These are phyloP conservation scores for Liasis olivaceus DNA, from an alignment of 2,797 vertebrate genomes.

Conservation along the genomic window DNA sequence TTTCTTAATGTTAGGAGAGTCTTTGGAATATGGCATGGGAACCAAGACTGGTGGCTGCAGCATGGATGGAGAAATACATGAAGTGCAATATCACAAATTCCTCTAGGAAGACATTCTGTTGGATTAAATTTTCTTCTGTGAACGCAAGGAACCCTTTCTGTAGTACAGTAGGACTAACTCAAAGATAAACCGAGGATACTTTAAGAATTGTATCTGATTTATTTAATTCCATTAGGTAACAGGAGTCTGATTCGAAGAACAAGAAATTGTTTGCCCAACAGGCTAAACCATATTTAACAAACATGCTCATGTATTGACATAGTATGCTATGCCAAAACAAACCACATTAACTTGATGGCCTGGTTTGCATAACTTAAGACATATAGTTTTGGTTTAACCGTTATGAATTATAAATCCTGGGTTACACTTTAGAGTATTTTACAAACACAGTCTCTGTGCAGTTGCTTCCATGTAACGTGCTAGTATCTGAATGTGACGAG, in stretches of 20 bases:
- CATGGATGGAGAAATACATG: background rate
- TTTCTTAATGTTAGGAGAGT: background rate
- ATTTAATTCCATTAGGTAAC: background rate
- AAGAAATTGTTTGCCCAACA: background rate
- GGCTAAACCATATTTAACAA: background rate
- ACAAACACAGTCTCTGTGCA: background rate
- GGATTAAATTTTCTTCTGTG: background rate
- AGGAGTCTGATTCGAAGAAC: background rate
- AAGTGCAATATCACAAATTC: background rate
- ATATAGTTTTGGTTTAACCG: background rate
- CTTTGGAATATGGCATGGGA: background rate
- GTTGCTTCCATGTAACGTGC: background rate
- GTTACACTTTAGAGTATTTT: background rate
- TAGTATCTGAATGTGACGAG: background rate
- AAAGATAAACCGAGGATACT: background rate
- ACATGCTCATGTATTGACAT: background rate
- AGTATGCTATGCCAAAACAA: background rate
- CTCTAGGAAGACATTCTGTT: background rate
- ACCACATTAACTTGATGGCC: background rate
- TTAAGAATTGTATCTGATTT: background rate
- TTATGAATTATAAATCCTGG: background rate
- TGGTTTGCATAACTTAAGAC: background rate
- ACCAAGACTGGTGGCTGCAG: background rate
- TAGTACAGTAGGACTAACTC: background rate
- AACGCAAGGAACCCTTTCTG: background rate